Base-by-base conservation (phyloP, 2,888 invertebrate species). In the Camponotus fellah region DNA sequence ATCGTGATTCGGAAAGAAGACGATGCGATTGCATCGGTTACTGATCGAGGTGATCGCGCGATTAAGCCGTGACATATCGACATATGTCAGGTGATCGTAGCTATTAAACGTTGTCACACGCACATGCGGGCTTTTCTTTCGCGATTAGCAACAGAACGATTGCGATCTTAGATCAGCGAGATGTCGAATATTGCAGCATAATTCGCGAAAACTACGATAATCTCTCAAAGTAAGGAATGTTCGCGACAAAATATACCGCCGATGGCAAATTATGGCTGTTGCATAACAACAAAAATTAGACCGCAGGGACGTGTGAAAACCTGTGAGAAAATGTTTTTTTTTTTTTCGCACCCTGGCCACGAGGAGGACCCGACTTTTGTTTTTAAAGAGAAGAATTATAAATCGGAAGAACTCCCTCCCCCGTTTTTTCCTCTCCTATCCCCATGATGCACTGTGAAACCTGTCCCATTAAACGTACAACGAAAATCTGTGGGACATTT, bases 361-460 rank as follows among this genome's bases (percentile, higher is more conserved):
- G 64, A 81, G 79, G 62, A 72, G 75, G 66, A 75, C 83, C 74
- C 65, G 83, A 79, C 40, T 66, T 82, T 53, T 49, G 5, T 34
- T 76, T 40, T 74, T 71, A 26, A 58, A 69, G 66, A 69, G 75
- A 77, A 83, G 37, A 26, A 62, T 75, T 76, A 60, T 43, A 82
- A 79, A 68, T 66, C 76, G 75, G 74, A 83, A 74, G 75, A 86
- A 72, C 79, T 80, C 72, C 40, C 43, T 40, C 21, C 37, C 37
- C 56, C 17, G 0, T 49, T 21, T 43, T n/a, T 10, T 32, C 53
- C 26, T 5, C 12, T n/a, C 8, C 53, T 8, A 53, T 64, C 71
- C 79, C 83, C 84, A 76, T 83, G 86, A 89, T 89, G 84, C 74
- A 84, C 86, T 89, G 81, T 83, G 86, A 88, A 86, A 85, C 58